Base-by-base conservation (phyloP, 2,113 vertebrate species). In the Heloderma charlesbogerti region DNA sequence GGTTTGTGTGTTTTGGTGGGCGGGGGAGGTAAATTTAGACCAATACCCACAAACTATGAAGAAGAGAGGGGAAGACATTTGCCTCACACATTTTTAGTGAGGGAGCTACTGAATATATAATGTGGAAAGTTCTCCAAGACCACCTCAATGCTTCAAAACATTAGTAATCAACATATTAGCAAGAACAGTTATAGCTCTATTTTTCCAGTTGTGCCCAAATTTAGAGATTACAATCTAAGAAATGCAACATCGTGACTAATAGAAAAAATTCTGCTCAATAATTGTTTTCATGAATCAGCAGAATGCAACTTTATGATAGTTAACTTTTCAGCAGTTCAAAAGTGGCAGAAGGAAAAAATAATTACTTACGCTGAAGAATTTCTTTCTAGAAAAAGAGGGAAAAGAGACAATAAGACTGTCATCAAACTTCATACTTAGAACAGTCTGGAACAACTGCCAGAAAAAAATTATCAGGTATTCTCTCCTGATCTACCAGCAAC, bases 301-400 rank as follows among this genome's bases (percentile, higher is more conserved):
- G 16, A 63, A 37, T 82, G 40, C 29, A 72, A n/a, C 67, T 43
- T 60, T 20, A 43, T 20, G n/a, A 67, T 18, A 51, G 34, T 51
- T 34, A 82, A 72, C n/a, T 31, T 34, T n/a, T 27, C 57, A 16
- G 6, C 15, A 72, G 15, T 25, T 25, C 31, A 84, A 77, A 67
- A 87, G 83, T 80, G 60, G 60, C 18, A 66, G 13, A 29, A 4
- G 69, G 57, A 72, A 40, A 92, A 27, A 90, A 78, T 60, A 93
- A 51, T 92, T 90, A 98, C 98, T 98, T 97, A 98, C 98, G 96
- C 95, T 69, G 97, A 96, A 89, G 97, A 95, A 37, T 93, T 94
- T 96, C 95, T 94, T 93, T 96, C 98, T 98, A 91, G 37, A 87
- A 88, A 72, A 90, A 72, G 31, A 92, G 89, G 87, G 45, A 45